These are phyloP conservation scores for Upupa epops DNA, from an alignment of 2,113 vertebrate species.

Conservation along the genomic window DNA sequence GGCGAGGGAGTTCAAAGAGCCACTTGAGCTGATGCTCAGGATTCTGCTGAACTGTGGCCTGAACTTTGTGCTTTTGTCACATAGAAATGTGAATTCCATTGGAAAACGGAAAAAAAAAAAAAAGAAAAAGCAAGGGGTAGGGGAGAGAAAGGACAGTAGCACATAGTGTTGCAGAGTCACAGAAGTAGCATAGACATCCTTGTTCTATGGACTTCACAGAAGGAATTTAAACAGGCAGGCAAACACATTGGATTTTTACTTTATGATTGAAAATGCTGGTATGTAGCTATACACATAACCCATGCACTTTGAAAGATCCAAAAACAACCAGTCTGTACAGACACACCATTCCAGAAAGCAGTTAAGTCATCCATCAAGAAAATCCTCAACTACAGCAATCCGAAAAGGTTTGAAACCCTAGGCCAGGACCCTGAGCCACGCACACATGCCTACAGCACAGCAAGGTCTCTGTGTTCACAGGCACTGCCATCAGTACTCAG, in stretches of 20 bases:
- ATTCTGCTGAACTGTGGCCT: background rate
- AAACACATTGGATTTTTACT: background rate
- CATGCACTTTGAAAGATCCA: background rate
- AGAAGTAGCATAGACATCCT: background rate
- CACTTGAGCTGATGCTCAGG: background rate
- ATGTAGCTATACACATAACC: background rate
- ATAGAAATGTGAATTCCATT: background rate
- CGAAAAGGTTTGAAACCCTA: background rate
- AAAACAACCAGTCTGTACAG: background rate
- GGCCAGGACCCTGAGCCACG: background rate
- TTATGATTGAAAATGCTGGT: background rate
- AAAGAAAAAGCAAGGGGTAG: background rate
- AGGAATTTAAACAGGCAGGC: background rate
- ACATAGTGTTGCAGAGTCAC: fast-evolving
- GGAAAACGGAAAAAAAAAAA: background rate
- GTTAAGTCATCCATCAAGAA: fast-evolving
- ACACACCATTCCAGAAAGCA: background rate
- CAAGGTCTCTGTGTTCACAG: background rate
- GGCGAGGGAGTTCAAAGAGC: background rate
- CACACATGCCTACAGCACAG: fast-evolving
- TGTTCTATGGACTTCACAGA: background rate
- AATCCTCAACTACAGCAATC: background rate
- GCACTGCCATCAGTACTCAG: background rate
- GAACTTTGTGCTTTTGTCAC: background rate
- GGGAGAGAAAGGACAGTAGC: background rate